Conservation (phyloP, 2,888 invertebrate genomes). For the Pseudolycoriella hygida region DNA sequence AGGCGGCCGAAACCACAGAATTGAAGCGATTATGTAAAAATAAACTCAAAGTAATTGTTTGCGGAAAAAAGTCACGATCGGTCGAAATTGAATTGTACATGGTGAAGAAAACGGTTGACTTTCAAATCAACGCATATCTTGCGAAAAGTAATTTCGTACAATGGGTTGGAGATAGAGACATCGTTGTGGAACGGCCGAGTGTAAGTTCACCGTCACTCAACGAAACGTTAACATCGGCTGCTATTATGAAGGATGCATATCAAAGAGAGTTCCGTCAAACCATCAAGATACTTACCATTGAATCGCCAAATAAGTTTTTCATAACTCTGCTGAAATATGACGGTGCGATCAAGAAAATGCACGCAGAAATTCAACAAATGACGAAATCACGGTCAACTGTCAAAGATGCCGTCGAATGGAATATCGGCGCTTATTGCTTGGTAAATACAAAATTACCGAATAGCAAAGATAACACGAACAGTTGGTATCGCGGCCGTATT, state of each 20-base stretch:
- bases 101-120: slow-evolving; percentile 15
- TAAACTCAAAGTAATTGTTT: slow-evolving; percentile 14
- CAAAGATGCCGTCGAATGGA: slow-evolving; percentile 27
- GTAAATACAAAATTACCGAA: slow-evolving; percentile 27
- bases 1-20: neutral
- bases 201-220: too few relatives aligned
- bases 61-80: slow-evolving; percentile 22
- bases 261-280: slow-evolving; percentile 1
- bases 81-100: slow-evolving; percentile 28
- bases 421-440: slow-evolving; percentile 33
- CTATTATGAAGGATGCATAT: neutral
- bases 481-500: slow-evolving; percentile 42
- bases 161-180: neutral
- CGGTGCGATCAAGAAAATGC: slow-evolving; percentile 31
- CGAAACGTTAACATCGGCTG: neutral
- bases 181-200: neutral
- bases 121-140: slow-evolving; percentile 12
- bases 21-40: neutral
- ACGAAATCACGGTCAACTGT: slow-evolving; percentile 7
- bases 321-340: slow-evolving; percentile 33
- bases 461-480: slow-evolving; percentile 30
- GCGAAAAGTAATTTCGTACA: slow-evolving; percentile 4
- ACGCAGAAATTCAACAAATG: slow-evolving; percentile 33
- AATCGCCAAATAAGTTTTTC: slow-evolving; percentile 41
- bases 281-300: slow-evolving; percentile 32